A percentile compares a stretch with the other conserved stretches of the same genome.
phyloP scores from a whole-genome alignment of 1,140 invertebrate genomes.

The Batillaria attramentaria region DNA sequence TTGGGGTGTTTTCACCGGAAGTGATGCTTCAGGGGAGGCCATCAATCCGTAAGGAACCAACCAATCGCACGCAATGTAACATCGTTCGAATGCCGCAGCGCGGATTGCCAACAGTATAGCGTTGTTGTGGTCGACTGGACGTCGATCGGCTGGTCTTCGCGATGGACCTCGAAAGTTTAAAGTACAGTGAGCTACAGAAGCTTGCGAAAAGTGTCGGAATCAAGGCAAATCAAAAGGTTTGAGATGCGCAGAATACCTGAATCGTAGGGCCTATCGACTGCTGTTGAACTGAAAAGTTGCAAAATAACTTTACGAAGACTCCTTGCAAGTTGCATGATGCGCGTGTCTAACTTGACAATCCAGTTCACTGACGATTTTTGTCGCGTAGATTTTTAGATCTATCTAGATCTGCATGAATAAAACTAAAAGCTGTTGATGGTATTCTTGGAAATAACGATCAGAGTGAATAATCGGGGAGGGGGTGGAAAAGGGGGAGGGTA shows the following conservation, averaged over 20 bases:
- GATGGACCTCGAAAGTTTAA: constrained; percentile 50
- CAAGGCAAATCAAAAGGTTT: constrained; percentile 66
- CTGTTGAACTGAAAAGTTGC: too few species aligned
- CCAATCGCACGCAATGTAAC: too few species aligned
- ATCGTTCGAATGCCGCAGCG: constrained; percentile 38
- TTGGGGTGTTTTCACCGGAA: constrained; percentile 29
- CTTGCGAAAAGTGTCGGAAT: constrained; percentile 61
- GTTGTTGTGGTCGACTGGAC: neutral
- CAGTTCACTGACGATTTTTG: neutral
- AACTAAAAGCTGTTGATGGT: too few species aligned
- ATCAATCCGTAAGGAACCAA: too few species aligned
- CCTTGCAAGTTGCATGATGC: too few species aligned
- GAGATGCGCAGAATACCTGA: too few species aligned
- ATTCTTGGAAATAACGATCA: too few species aligned
- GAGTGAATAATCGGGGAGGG: too few species aligned
- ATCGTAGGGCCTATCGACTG: too few species aligned
- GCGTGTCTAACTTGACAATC: neutral
- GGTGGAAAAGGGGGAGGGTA: too few species aligned
- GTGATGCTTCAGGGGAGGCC: neutral
- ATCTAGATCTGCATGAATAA: too few species aligned
- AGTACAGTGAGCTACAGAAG: constrained; percentile 63
- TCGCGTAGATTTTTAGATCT: neutral
- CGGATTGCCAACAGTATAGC: constrained; percentile 2
- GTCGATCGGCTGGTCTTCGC: constrained; percentile 14
- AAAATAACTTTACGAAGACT: too few species aligned